Evolutionary conservation across 2,113 vertebrate species (phyloP).

Genomic region (Alexandromys fortis): DNA sequence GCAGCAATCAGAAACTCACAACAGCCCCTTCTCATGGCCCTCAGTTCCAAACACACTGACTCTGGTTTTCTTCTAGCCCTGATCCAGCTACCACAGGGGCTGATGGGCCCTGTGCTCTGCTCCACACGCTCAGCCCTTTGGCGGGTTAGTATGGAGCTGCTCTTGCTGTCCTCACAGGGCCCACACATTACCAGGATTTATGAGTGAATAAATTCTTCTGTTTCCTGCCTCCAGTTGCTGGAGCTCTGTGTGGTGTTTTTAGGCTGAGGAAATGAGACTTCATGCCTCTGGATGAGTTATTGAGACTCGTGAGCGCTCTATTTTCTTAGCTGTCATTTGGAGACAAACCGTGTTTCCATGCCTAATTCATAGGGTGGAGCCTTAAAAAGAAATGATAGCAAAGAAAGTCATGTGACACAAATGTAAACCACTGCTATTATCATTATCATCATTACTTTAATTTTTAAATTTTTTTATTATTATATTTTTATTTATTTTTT

Average conservation of each 20-base stretch:
- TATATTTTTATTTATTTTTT: too few species aligned
- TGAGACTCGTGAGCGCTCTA: not conserved
- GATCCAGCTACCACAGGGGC: not conserved
- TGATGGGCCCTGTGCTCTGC: not conserved
- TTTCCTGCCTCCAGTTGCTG: not conserved
- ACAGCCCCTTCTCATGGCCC: not conserved
- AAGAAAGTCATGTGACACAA: not conserved
- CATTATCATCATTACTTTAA: not conserved
- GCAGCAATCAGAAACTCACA: not conserved
- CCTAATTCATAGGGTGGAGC: not conserved
- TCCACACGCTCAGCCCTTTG: not conserved
- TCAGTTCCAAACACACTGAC: not conserved
- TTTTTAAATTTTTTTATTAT: not conserved
- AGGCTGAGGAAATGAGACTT: not conserved
- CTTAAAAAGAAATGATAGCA: not conserved
- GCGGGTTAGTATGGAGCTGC: not conserved
- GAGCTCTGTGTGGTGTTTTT: not conserved
- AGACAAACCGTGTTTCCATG: not conserved
- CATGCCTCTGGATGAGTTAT: not conserved
- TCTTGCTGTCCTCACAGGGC: not conserved
- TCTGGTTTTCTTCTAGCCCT: not conserved
- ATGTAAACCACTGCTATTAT: not conserved
- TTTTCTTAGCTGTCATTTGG: constrained; percentile 27
- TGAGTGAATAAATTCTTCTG: not conserved
- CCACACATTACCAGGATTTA: not conserved